Base-by-base conservation (phyloP, 2,888 invertebrate genomes). In the Aspidiotus destructor region DNA sequence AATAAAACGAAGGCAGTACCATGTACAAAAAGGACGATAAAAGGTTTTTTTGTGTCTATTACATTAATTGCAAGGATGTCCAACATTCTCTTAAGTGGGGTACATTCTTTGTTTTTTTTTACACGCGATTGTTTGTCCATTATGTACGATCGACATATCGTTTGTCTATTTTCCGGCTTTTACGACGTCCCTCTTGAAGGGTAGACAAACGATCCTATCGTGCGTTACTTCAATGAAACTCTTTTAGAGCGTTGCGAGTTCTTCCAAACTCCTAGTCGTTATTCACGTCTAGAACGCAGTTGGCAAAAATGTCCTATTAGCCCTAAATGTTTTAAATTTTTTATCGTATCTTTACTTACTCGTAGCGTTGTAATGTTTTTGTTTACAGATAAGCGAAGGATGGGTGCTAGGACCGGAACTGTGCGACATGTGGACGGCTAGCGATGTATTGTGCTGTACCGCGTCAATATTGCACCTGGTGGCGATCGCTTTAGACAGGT, bases 401-500 rank as follows among this genome's bases (percentile, higher is more conserved):
- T 92, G 92, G 92, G 86, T 86, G 73, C 81, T 93, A 73, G 92
- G 92, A 69, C 88, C 90, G 41, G 87, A 88, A 75, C 82, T 92
- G 70, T 94, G 95, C 79, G 93, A 95, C 79, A 89, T 94, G 85
- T 94, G 92, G 92, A 92, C 92, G 42, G 89, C 89, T 48, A 89
- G 89, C 70, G 94, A 95, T 77, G 93, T 95, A 15, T 82, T 94
- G n/a, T 93, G 93, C 79, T 95, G 95, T 79, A 89, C 89, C 41
- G 89, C 89, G 55, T 88, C 88, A 63, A 89, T 89, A 74, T 80
- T 89, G 69, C 89, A 89, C 79, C 83, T 89, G 62, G 88, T 89
- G 67, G 88, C 89, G 72, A 89, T 89, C 73, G 89, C 89, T 71
- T 81, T 88, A 70, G 89, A 89, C 80, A 86, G 89, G 89, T 88